phyloP scores from a whole-genome alignment of 2,113 vertebrate species.

The Oreochromis tanganicae region DNA sequence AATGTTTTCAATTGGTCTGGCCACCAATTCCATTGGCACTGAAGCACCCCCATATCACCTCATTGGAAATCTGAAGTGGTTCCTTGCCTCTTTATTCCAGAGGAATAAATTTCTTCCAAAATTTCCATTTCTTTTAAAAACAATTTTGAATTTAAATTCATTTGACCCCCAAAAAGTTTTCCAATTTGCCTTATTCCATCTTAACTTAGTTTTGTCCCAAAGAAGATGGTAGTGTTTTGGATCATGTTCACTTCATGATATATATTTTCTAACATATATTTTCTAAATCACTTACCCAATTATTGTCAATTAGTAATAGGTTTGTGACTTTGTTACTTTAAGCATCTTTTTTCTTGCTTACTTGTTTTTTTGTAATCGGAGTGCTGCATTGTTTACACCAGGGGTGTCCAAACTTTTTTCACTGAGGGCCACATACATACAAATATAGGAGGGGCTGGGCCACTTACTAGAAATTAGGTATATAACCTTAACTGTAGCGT shows the following conservation, averaged over 20 bases:
- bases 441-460: no score
- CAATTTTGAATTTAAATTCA: background rate
- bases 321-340: background rate
- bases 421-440: no score
- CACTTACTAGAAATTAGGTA: no score
- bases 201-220: background rate
- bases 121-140: background rate
- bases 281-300: background rate
- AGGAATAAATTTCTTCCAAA: background rate
- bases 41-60: background rate
- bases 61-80: background rate
- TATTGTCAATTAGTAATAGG: background rate
- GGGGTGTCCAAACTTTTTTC: no score
- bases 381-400: no score
- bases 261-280: background rate
- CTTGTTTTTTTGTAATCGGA: background rate
- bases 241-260: background rate
- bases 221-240: background rate
- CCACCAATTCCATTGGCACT: background rate
- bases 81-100: background rate
- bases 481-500: no score
- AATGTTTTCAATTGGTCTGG: background rate
- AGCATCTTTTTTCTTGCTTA: background rate
- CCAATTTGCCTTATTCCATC: background rate
- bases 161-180: background rate